Base-by-base conservation (phyloP, 92 coral and sea anemone species). In the Ricordea florida region DNA sequence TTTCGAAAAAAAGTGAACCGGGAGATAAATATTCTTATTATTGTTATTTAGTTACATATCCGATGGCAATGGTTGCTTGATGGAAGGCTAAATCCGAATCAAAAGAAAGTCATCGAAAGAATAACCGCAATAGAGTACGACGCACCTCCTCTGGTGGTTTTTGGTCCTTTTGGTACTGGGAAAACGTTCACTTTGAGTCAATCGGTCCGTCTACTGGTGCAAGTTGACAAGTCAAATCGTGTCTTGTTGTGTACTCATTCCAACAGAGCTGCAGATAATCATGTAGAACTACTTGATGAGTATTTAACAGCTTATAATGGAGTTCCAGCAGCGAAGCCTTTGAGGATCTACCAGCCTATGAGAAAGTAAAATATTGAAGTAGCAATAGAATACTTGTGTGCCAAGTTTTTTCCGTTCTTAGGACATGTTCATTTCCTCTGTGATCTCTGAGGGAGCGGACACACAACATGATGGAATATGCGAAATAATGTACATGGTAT, bases 131-230 rank as follows among this genome's bases (percentile, higher is more conserved):
- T 44, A 1, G 78, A 21, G 34, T 48, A 63, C 14, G 81, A 84
- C 35, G 34, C 84, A n/a, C 90, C 93, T 16, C 98, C 98, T 0
- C 69, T 94, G 36, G 97, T 94, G 8, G 86, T 94, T n/a, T 88
- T 91, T 49, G 98, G 98, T 21, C 98, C 98, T 14, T 94, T 94
- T 72, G 98, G 98, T 11, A 94, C 98, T 57, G 98, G 98, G 15
- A 94, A 94, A 66, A 91, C 98, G 13, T 86, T 88, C 79, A 89
- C 97, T 0, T 51, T 94, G 28, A 82, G 78, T 66, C 92, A 88
- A 58, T 93, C 97, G 7, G 89, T 91, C 10, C 78, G 87, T 48
- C 85, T 82, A 20, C 69, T 94, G 36, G 74, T 94, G 10, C 50
- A 61, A 17, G 33, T 69, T 26, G 83, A 85, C 59, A 66, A 68